Evolutionary conservation across 2,888 invertebrate genomes (phyloP).

Genomic region (Rhopalosiphum nymphaeae): DNA sequence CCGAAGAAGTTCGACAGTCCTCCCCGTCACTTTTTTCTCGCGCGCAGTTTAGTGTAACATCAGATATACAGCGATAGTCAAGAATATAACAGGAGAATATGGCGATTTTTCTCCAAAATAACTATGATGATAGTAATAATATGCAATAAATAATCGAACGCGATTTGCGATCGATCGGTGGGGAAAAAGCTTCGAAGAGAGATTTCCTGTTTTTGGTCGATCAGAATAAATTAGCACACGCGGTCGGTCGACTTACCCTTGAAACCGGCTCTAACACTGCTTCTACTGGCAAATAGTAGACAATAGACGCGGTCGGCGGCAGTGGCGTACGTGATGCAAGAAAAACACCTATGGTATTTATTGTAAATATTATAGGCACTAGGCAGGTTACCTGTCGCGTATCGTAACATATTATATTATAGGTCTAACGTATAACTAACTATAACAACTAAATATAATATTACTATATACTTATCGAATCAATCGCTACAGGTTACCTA

Average conservation of each 20-base stretch:
- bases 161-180: neutral
- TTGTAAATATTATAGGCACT: neutral
- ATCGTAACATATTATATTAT: neutral
- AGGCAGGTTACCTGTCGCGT: neutral
- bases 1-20: neutral
- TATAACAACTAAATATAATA: neutral
- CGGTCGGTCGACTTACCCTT: slow-evolving; percentile 29
- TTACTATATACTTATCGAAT: neutral
- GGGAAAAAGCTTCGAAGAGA: neutral
- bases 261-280: neutral
- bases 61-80: too few relatives aligned
- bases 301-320: neutral
- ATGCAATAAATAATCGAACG: neutral
- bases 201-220: slow-evolving; percentile 36
- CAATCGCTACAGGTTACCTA: neutral
- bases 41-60: neutral
- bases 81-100: neutral
- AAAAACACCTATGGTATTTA: neutral
- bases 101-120: neutral
- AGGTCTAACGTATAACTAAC: neutral
- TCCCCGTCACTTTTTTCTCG: neutral
- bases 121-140: neutral
- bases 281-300: neutral
- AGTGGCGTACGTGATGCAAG: neutral
- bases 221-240: slow-evolving; percentile 2